Evolutionary conservation across 1,140 invertebrate species (phyloP).

Genomic region (Drosophila mayri): DNA sequence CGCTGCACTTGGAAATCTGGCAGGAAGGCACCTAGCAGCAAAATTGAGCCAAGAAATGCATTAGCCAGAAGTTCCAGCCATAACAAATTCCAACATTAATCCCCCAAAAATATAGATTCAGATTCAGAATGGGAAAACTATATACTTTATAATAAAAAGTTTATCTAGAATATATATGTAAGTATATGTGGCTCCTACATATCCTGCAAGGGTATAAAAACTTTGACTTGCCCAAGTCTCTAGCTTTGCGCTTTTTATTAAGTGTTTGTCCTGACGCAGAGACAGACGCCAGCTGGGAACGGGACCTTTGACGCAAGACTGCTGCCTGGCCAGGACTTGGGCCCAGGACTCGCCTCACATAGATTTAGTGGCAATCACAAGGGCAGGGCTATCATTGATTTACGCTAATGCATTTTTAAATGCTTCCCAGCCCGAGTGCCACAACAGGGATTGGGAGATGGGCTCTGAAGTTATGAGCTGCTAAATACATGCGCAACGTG

Average conservation of each 20-base stretch:
- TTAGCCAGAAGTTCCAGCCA: conserved; percentile 14
- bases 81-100: background rate
- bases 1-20: conserved; percentile 15
- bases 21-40: background rate
- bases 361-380: conserved; percentile 70
- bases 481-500: conserved; percentile 20
- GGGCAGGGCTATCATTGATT: conserved; percentile 63
- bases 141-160: background rate
- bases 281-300: conserved; percentile 9
- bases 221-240: background rate
- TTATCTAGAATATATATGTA: background rate
- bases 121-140: background rate
- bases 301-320: conserved; percentile 17
- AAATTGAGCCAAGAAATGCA: conserved; percentile 34
- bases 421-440: conserved; percentile 18
- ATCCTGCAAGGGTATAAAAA: conserved; percentile 11
- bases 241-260: background rate
- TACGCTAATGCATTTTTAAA: conserved; percentile 76
- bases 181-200: too few relatives aligned
- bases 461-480: conserved; percentile 39
- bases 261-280: background rate
- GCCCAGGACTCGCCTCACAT: background rate
- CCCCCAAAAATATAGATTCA: background rate
- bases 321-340: background rate
- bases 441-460: background rate